phyloP scores from a whole-genome alignment of 1,140 invertebrate species.

The Drosophila erecta region DNA sequence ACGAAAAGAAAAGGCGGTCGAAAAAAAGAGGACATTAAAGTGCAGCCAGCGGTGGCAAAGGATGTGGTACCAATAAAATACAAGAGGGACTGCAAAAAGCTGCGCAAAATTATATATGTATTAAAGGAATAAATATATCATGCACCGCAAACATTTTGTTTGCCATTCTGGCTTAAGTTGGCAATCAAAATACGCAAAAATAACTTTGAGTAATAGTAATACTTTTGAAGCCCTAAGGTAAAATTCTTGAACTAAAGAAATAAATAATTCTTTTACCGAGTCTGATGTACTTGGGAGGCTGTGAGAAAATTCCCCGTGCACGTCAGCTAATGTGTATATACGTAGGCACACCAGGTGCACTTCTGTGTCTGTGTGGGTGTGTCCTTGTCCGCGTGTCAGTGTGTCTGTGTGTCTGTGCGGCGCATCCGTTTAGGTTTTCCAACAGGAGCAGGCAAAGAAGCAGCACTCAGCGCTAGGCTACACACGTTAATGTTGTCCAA shows the following conservation, averaged over 20 bases:
- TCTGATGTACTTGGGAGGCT: background rate
- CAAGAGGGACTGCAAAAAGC: constrained; percentile 47
- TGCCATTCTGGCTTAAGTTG: no score
- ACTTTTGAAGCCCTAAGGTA: background rate
- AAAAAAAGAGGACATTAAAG: constrained; percentile 35
- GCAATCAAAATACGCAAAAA: background rate
- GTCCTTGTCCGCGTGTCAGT: constrained; percentile 15
- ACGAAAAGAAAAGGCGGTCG: constrained; percentile 14
- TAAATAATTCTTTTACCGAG: no score
- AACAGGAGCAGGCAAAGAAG: constrained; percentile 37
- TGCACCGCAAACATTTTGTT: background rate
- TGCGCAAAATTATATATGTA: constrained; percentile 76
- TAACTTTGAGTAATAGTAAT: background rate
- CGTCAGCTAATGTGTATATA: constrained; percentile 44
- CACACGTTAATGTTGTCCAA: constrained; percentile 80
- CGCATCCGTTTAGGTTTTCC: constrained; percentile 65
- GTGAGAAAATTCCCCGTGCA: constrained; percentile 3
- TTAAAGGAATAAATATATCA: constrained; percentile 68
- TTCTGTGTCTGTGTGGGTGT: constrained; percentile 14
- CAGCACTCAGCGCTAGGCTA: constrained; percentile 67
- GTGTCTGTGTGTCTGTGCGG: constrained; percentile 41
- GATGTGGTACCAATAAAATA: constrained; percentile 63
- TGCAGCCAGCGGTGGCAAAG: constrained; percentile 32
- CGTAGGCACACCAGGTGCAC: constrained; percentile 71
- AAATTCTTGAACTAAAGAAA: background rate